phyloP scores from a whole-genome alignment of 2,888 invertebrate species.

The Pristionchus exspectatus region DNA sequence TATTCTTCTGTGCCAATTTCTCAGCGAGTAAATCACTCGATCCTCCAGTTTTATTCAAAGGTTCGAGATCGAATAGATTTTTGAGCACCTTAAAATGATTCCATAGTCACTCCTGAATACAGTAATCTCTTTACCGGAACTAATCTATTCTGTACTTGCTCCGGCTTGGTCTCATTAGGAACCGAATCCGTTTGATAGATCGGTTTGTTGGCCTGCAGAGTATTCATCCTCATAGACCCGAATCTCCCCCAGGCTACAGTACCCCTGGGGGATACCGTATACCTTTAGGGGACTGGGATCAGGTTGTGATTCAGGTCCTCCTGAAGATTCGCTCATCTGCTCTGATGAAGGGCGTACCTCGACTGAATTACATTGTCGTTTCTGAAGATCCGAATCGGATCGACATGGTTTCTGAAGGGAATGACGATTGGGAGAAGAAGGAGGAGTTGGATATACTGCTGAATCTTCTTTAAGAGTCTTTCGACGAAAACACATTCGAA shows the following conservation, averaged over 20 bases:
- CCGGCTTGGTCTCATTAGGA: not conserved
- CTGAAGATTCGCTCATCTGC: not conserved
- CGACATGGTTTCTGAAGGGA: not conserved
- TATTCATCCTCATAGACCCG: not conserved
- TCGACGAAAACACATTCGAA: not conserved
- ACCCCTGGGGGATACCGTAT: slow-evolving; percentile 8
- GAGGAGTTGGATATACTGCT: not conserved
- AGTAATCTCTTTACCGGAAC: slow-evolving; percentile 6
- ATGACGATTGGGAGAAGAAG: not conserved
- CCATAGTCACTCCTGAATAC: not conserved
- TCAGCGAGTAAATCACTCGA: slow-evolving; percentile 34
- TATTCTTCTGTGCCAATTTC: slow-evolving; percentile 34
- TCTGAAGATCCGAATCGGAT: not conserved
- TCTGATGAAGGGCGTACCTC: not conserved
- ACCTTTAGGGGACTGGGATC: not conserved
- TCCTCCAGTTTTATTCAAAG: slow-evolving; percentile 32
- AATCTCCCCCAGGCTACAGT: slow-evolving; percentile 10
- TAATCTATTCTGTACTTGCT: slow-evolving; percentile 41
- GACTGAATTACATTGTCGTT: not conserved
- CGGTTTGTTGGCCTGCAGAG: not conserved
- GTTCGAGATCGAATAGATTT: slow-evolving; percentile 10
- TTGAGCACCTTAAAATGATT: slow-evolving; percentile 10
- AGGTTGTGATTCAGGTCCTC: not conserved
- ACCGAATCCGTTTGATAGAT: slow-evolving; percentile 14
- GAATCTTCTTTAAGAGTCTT: not conserved